Evolutionary conservation across 2,888 invertebrate species (phyloP).

Genomic region (Imbricaverruca yamaguchii): DNA sequence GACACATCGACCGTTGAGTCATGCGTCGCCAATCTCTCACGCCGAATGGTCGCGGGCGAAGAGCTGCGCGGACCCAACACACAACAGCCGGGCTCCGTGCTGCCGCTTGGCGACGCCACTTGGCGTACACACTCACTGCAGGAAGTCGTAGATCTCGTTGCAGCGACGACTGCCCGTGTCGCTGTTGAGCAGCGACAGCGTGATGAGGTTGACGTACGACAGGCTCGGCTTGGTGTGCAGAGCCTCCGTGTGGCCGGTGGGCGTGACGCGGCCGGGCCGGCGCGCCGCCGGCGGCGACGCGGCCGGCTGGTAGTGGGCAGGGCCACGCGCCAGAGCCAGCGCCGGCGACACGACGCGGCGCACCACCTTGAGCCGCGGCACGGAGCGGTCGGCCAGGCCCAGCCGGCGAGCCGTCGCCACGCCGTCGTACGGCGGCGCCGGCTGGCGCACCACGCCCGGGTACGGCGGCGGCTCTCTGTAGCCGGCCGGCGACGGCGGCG

Average conservation of each 20-base stretch:
- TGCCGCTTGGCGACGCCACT: not conserved
- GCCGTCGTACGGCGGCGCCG: not conserved
- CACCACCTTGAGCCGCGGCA: conserved; percentile 21
- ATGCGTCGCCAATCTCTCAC: too few relatives aligned
- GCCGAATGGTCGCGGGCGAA: too few relatives aligned
- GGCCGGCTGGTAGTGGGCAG: not conserved
- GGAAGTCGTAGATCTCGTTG: conserved; percentile 22
- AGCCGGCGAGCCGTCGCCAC: not conserved
- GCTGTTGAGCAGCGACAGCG: conserved; percentile 22
- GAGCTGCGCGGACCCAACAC: too few relatives aligned
- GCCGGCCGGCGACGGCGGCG: not conserved
- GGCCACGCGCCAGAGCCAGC: not conserved
- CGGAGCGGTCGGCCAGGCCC: conserved; percentile 1
- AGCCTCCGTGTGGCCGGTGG: not conserved
- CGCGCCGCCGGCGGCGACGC: not conserved
- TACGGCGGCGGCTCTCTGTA: conserved; percentile 21
- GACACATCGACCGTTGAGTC: too few relatives aligned
- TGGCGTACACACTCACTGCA: not conserved
- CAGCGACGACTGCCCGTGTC: conserved; percentile 13
- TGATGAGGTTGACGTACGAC: conserved; percentile 22
- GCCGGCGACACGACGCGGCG: conserved; percentile 1
- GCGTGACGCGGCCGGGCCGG: not conserved
- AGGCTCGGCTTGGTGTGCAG: conserved; percentile 21
- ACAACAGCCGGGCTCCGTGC: not conserved
- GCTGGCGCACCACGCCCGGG: conserved; percentile 7